Base-by-base conservation (phyloP, 92 coral and sea anemone genomes). In the Epizoanthus fatuus region DNA sequence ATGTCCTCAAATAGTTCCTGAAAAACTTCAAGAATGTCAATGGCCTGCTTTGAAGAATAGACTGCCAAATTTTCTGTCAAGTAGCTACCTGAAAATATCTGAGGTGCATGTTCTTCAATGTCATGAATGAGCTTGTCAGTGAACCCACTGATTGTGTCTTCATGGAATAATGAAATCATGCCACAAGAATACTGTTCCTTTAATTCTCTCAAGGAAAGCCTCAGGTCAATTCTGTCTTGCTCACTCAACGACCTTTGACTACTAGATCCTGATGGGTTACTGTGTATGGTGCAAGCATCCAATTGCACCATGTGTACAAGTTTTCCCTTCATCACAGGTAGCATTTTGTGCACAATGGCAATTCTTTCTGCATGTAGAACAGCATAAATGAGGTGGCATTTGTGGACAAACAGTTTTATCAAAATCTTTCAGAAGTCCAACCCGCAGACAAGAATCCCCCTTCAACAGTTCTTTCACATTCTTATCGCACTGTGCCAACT, bases 1-100 rank as follows among this genome's bases (percentile, higher is more conserved):
- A 84, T 73, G 55, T 84, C 81, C 5, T 62, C 81, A 62, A 84
- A 81, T 2, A 69, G 79, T 69, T 83, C 87, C 20, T 83, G 79
- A 15, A 83, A 57, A 4, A 83, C 63, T 55, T 83, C 87, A 7
- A 82, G n/a, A 13, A 84, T 65, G 37, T 84, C 88, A 44, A 59
- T 55, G 8, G 72, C 63, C 35, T 84, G 79, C 20, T 51, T 58
- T 49, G 83, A 12, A 3, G 88, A 84, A 25, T 84, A 84, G 1
- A 74, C 62, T 29, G 88, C 55, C 13, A 84, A 51, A 32, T 84
- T 57, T 9, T 74, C 66, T n/a, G 25, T 39, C 39, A 84, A 35
- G 56, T 84, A 73, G 40, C 44, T 20, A 45, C 37, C 53, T 0
- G 80, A 54, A 55, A 83, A 83, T 38, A 84, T 22, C n/a, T 45